A percentile compares a stretch with the other conserved stretches of the same genome.
Conservation (phyloP, 2,888 invertebrate genomes). For the Melinaea menophilus region DNA sequence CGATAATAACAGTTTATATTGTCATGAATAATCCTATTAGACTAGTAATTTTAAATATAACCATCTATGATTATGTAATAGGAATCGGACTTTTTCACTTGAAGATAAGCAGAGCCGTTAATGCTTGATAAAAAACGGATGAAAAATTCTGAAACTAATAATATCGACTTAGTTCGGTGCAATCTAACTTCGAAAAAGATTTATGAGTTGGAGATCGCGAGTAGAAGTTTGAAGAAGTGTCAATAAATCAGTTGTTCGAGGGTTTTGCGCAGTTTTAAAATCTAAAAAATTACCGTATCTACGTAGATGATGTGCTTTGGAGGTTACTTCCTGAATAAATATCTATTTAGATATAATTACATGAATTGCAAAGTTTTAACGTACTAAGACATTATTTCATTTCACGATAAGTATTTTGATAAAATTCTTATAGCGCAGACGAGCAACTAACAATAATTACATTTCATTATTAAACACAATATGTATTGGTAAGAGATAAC, state of each 20-base stretch:
- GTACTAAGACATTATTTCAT: too few relatives aligned
- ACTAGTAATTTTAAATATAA: too few relatives aligned
- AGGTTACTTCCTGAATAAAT: not conserved
- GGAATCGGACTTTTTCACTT: not conserved
- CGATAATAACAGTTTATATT: too few relatives aligned
- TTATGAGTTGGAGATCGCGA: constrained; percentile 33
- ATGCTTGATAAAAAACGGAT: constrained; percentile 24
- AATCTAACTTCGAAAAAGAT: constrained; percentile 39
- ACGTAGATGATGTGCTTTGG: not conserved
- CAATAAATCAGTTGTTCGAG: constrained; percentile 22
- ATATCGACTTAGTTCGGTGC: constrained; percentile 31
- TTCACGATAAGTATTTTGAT: too few relatives aligned
- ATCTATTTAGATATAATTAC: not conserved
- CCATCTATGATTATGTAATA: not conserved
- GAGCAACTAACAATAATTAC: too few relatives aligned
- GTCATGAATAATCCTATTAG: too few relatives aligned
- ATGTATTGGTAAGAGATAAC: too few relatives aligned
- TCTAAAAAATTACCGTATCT: not conserved
- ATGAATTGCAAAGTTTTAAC: not conserved
- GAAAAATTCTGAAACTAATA: constrained; percentile 40
- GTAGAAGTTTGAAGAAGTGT: constrained; percentile 23
- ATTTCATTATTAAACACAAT: too few relatives aligned
- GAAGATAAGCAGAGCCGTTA: constrained; percentile 10
- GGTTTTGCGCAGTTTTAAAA: constrained; percentile 10
- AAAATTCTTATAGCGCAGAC: too few relatives aligned